Conservation (phyloP, 1,140 invertebrate species). For the Drosophila orosa region DNA sequence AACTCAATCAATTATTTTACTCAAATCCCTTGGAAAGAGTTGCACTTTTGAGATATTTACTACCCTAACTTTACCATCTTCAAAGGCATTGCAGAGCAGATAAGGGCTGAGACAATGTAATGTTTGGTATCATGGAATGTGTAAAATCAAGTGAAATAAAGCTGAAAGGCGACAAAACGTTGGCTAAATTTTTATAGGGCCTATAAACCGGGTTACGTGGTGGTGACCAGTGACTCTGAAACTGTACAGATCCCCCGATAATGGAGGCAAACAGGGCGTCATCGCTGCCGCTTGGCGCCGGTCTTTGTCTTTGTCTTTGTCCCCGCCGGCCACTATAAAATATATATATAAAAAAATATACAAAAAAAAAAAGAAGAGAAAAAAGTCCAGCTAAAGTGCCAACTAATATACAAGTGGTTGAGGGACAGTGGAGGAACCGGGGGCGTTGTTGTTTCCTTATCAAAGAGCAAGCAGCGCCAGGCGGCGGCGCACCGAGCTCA, state of each 20-base stretch:
- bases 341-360: background rate
- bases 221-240: conserved; percentile 22
- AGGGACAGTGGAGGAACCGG: background rate
- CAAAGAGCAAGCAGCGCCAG: conserved; percentile 33
- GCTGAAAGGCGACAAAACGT: background rate
- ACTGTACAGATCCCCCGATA: conserved; percentile 47
- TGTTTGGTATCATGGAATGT: background rate
- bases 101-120: conserved; percentile 3
- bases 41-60: too few relatives aligned
- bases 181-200: conserved; percentile 15
- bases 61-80: background rate
- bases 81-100: too few relatives aligned
- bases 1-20: too few relatives aligned
- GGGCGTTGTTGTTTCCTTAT: conserved; percentile 22
- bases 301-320: conserved; percentile 53
- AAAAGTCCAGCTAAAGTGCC: conserved; percentile 16
- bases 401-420: conserved; percentile 21
- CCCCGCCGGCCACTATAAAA: conserved; percentile 32
- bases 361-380: background rate
- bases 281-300: conserved; percentile 57
- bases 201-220: conserved; percentile 49
- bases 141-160: background rate
- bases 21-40: too few relatives aligned
- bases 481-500: background rate
- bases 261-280: conserved; percentile 60